Conservation (phyloP, 2,797 vertebrate genomes). For the Anguilla marmorata region DNA sequence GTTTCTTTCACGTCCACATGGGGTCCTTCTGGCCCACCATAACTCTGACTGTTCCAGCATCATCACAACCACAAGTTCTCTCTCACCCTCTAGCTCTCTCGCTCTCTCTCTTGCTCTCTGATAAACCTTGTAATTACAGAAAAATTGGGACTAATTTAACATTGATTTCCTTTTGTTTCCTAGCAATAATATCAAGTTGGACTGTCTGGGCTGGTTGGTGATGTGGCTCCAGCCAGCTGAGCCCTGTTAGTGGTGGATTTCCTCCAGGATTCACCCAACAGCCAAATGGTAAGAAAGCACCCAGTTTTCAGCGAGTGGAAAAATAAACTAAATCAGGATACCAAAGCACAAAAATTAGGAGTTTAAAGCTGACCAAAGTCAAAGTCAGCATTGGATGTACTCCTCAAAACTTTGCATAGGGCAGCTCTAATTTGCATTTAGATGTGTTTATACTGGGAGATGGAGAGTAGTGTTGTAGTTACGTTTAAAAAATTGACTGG, state of each 20-base stretch:
- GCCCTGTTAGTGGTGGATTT: background rate
- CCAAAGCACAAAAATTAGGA: background rate
- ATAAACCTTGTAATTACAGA: background rate
- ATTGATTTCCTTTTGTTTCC: background rate
- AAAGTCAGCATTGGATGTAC: background rate
- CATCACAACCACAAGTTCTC: slow-evolving; percentile 20
- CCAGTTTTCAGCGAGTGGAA: background rate
- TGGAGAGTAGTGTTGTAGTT: background rate
- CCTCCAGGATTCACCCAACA: background rate
- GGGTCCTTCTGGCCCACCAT: background rate
- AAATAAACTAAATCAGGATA: background rate
- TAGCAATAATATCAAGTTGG: background rate
- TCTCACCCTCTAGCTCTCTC: slow-evolving; percentile 11
- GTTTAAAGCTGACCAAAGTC: background rate
- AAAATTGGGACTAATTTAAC: slow-evolving; percentile 3
- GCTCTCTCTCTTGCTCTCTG: slow-evolving; percentile 28
- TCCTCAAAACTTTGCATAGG: background rate
- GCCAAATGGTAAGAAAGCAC: background rate
- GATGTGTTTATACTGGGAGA: background rate
- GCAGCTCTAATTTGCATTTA: background rate
- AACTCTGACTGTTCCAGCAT: background rate
- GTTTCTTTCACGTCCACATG: background rate
- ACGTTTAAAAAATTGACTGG: background rate
- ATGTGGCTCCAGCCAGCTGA: background rate
- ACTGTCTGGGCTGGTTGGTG: background rate